Conservation (phyloP, 2,888 invertebrate genomes). For the Aleiodes leptofemur region DNA sequence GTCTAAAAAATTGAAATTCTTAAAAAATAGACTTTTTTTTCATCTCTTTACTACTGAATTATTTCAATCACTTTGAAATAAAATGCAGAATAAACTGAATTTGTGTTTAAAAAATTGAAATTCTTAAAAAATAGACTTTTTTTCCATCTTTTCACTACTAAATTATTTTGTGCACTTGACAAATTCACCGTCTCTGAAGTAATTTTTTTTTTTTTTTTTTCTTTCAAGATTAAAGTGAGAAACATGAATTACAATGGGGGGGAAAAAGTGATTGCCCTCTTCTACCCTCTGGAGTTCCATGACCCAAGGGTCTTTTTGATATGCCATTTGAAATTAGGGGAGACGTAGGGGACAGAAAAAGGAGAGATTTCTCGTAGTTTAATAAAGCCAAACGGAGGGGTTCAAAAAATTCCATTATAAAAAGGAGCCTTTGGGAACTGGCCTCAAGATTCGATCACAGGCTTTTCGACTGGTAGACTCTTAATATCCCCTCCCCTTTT, state of each 20-base stretch:
- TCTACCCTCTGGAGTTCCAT: conserved; percentile 17
- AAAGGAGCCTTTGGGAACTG: conserved; percentile 74
- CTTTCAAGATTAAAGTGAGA: conserved; percentile 24
- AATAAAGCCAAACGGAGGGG: conserved; percentile 33
- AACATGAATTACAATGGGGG: conserved; percentile 21
- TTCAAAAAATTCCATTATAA: conserved; percentile 46
- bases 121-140: no score
- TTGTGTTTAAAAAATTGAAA: no score
- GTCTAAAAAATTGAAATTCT: no score
- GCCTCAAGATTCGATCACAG: conserved; percentile 74
- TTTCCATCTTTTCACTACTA: no score
- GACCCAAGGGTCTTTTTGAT: background rate
- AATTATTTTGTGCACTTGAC: no score
- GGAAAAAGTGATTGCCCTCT: background rate
- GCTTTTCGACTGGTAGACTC: conserved; percentile 56
- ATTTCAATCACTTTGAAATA: no score
- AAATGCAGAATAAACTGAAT: no score
- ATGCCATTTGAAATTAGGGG: conserved; percentile 26
- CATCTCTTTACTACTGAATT: no score
- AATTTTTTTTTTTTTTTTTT: background rate
- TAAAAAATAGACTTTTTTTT: no score
- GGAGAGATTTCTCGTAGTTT: conserved; percentile 27
- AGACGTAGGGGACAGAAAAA: no score
- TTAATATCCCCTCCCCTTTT: conserved; percentile 10
- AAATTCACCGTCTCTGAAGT: background rate